Evolutionary conservation across 2,888 invertebrate genomes (phyloP).

Genomic region (Troides oblongomaculatus): DNA sequence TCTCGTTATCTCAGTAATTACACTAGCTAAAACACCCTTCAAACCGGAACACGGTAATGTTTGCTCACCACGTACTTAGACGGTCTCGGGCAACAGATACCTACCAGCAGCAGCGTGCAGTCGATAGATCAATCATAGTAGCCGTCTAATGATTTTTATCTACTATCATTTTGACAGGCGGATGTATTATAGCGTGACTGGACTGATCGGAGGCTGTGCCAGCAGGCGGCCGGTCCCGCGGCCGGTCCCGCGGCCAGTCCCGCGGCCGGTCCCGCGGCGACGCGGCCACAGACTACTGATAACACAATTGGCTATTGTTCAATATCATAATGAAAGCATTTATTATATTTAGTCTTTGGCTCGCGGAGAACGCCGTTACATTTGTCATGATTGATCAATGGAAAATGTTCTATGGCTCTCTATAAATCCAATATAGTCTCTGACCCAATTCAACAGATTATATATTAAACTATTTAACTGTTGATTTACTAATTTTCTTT

Average conservation of each 20-base stretch:
- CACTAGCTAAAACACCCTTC: too few relatives aligned
- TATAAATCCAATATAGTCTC: too few relatives aligned
- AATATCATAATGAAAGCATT: slow-evolving; percentile 14
- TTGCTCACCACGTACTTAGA: too few relatives aligned
- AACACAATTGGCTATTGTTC: slow-evolving; percentile 33
- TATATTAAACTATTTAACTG: too few relatives aligned
- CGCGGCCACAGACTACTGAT: slow-evolving; percentile 33
- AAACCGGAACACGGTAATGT: too few relatives aligned
- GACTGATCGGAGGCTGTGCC: slow-evolving; percentile 19
- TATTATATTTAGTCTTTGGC: slow-evolving; percentile 19
- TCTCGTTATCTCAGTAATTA: too few relatives aligned
- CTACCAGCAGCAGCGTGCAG: too few relatives aligned
- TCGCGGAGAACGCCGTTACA: slow-evolving; percentile 1
- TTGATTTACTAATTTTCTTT: too few relatives aligned
- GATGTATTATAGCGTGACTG: slow-evolving; percentile 30
- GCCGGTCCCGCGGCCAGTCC: too few relatives aligned
- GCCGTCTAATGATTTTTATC: slow-evolving; percentile 4
- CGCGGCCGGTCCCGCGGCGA: slow-evolving; percentile 31
- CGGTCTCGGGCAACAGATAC: too few relatives aligned
- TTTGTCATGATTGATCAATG: slow-evolving; percentile 19
- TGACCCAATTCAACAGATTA: too few relatives aligned
- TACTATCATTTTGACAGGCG: slow-evolving; percentile 20
- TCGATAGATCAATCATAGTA: background rate
- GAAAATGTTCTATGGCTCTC: background rate
- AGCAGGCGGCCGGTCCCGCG: slow-evolving; percentile 13